Conservation (phyloP, 2,113 vertebrate species). For the Corythornis madagascariensis region DNA sequence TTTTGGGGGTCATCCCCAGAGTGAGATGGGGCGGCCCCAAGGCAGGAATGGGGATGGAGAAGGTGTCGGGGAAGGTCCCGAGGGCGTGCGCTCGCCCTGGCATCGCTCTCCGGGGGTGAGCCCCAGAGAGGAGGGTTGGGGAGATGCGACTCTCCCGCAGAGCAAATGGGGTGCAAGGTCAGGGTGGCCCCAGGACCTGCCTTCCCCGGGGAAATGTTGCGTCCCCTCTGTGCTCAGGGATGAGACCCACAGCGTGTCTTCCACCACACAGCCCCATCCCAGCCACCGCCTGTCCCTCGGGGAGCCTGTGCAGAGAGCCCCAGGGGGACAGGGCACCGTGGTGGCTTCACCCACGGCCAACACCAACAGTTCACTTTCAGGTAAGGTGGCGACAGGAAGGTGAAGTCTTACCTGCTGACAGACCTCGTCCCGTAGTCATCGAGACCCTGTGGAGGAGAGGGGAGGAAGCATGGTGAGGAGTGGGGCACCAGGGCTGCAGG, state of each 20-base stretch:
- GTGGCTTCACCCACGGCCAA: not conserved
- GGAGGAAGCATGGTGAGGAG: constrained; percentile 8
- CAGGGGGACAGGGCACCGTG: not conserved
- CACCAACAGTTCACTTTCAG: not conserved
- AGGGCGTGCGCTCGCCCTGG: rapidly evolving
- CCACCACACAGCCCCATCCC: not conserved
- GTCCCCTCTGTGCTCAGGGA: not conserved
- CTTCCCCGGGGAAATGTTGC: not conserved
- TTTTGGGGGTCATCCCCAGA: rapidly evolving
- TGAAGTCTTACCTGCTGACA: constrained; percentile 85
- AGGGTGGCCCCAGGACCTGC: not conserved
- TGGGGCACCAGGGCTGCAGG: not conserved
- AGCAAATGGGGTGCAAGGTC: rapidly evolving
- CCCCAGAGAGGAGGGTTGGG: not conserved
- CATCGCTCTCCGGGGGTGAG: rapidly evolving
- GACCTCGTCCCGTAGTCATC: constrained; percentile 89
- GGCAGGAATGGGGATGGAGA: not conserved
- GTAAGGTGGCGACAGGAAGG: not conserved
- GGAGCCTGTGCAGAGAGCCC: not conserved
- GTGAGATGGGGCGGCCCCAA: rapidly evolving
- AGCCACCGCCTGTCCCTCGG: not conserved
- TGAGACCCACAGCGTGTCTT: rapidly evolving
- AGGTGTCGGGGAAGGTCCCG: rapidly evolving
- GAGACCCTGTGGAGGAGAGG: constrained; percentile 72
- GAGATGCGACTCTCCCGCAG: not conserved